Conservation (phyloP, 2,113 vertebrate genomes). For the Passer domesticus region DNA sequence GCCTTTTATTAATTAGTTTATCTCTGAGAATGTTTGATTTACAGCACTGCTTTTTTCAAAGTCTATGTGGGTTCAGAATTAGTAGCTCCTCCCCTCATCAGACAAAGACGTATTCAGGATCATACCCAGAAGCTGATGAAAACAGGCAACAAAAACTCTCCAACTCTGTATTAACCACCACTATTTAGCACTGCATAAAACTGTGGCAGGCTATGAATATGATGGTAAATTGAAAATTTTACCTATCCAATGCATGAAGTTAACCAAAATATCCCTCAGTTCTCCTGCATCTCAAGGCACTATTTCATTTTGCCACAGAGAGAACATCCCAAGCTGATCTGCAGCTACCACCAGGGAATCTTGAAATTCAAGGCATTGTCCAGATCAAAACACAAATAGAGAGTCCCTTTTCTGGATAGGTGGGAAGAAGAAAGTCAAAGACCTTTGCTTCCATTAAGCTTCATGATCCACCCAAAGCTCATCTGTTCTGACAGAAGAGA, state of each 20-base stretch:
- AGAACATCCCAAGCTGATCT: neutral
- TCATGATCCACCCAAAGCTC: neutral
- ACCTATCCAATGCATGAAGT: neutral
- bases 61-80: neutral
- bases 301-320: neutral
- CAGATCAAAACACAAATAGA: neutral
- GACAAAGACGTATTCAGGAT: neutral
- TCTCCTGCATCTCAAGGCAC: neutral
- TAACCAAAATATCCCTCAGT: neutral
- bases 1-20: neutral
- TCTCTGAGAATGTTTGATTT: neutral
- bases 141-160: neutral
- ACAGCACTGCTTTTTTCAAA: neutral
- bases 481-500: neutral
- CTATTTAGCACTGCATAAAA: neutral
- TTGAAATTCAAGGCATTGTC: neutral
- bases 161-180: neutral
- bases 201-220: neutral
- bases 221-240: neutral
- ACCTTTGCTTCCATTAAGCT: neutral
- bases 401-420: neutral
- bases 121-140: neutral
- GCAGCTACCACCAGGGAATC: neutral
- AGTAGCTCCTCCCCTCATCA: neutral
- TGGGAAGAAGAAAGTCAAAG: neutral